phyloP scores from a whole-genome alignment of 2,797 vertebrate species.

The Brachyrhaphis roseni region DNA sequence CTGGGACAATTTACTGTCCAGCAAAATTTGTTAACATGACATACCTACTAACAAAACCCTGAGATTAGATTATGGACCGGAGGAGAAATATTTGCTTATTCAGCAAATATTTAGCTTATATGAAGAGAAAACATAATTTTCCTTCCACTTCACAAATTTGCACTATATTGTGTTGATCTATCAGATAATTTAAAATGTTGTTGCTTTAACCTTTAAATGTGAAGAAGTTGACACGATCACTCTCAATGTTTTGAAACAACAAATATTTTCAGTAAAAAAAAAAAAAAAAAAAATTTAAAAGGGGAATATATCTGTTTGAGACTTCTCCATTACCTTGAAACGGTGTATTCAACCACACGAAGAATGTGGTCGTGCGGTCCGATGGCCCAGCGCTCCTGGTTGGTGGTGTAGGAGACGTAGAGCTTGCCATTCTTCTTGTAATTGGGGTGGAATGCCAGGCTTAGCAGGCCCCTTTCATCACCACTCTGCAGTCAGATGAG shows the following conservation, averaged over 20 bases:
- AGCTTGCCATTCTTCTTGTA: conserved; percentile 99
- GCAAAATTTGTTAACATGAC: no score
- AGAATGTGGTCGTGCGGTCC: conserved; percentile 99
- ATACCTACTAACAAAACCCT: background rate
- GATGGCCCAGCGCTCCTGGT: conserved; percentile 98
- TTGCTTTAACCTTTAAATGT: background rate
- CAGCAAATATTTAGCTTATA: no score
- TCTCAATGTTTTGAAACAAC: background rate
- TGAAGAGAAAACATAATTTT: background rate
- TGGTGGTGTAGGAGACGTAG: conserved; percentile 99
- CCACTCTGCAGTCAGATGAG: conserved; percentile 98
- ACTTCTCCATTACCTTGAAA: conserved; percentile 85
- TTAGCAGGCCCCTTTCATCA: conserved; percentile 99
- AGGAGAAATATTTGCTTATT: background rate
- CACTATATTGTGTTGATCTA: background rate
- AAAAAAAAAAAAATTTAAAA: background rate
- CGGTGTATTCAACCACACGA: conserved; percentile 96
- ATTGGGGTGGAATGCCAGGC: conserved; percentile 99
- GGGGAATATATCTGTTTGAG: background rate
- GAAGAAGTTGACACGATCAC: background rate
- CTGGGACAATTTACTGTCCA: no score
- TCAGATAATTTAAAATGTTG: background rate
- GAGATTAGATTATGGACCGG: background rate
- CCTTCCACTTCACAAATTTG: background rate
- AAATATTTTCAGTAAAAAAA: background rate